Conservation (phyloP, 2,113 vertebrate genomes). For the Clarias batrachus region DNA sequence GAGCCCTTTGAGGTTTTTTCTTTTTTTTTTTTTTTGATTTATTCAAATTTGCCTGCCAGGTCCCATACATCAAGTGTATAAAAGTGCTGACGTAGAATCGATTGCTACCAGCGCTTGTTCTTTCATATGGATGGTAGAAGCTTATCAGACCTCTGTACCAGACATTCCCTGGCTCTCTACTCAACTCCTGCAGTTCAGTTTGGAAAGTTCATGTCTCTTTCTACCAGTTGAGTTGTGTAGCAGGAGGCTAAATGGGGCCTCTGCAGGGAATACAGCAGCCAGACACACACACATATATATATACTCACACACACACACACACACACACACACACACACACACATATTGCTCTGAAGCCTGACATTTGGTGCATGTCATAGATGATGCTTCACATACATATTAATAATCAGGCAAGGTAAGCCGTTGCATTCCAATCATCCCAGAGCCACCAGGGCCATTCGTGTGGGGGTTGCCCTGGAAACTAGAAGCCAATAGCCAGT, state of each 20-base stretch:
- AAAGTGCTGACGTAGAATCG: background rate
- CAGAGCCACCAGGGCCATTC: constrained; percentile 26
- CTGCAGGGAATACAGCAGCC: background rate
- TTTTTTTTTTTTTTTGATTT: background rate
- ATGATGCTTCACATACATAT: constrained; percentile 61
- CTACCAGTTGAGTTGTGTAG: constrained; percentile 12
- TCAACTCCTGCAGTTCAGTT: background rate
- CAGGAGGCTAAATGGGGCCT: constrained; percentile 40
- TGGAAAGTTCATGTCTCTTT: constrained; percentile 20
- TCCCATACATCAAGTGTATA: too few relatives aligned
- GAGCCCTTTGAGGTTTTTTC: background rate
- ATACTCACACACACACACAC: background rate
- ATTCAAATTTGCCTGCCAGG: too few relatives aligned
- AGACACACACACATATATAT: background rate
- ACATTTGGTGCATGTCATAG: constrained; percentile 58
- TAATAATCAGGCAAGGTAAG: constrained; percentile 59
- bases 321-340: background rate
- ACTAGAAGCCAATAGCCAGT: constrained; percentile 42
- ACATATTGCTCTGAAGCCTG: constrained; percentile 40
- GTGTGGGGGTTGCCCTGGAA: constrained; percentile 50
- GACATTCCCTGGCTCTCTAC: constrained; percentile 14
- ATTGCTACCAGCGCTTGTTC: background rate
- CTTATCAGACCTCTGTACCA: constrained; percentile 17
- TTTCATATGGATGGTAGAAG: background rate
- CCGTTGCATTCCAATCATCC: constrained; percentile 47